Evolutionary conservation across 2,797 vertebrate species (phyloP).

Genomic region (Periophthalmus magnuspinnatus): DNA sequence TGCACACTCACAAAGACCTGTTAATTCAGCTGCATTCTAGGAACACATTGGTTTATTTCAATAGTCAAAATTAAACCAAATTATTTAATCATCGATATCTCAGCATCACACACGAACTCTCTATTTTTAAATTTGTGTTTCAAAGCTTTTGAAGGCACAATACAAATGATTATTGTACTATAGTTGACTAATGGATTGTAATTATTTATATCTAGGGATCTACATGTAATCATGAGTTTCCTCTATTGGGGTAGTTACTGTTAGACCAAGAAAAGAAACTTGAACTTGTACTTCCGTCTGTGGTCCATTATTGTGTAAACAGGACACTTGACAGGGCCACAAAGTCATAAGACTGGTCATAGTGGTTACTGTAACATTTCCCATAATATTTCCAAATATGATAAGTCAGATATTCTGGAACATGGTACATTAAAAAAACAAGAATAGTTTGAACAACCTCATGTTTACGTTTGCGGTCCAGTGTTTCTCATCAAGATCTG

Average conservation of each 20-base stretch:
- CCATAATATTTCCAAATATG: not conserved
- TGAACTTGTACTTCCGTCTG: slow-evolving; percentile 55
- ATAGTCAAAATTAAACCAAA: too few relatives aligned
- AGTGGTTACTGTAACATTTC: not conserved
- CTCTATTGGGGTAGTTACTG: not conserved
- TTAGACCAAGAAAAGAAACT: not conserved
- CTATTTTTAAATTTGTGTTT: too few relatives aligned
- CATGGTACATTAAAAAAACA: too few relatives aligned
- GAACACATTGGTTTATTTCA: too few relatives aligned
- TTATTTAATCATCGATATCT: not conserved
- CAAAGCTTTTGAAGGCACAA: not conserved
- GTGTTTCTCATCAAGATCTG: not conserved
- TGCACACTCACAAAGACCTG: not conserved
- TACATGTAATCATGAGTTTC: not conserved
- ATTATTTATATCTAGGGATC: not conserved
- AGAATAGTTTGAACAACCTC: not conserved
- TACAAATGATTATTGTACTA: not conserved
- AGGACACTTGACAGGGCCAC: slow-evolving; percentile 1
- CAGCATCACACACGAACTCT: too few relatives aligned
- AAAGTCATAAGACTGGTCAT: not conserved
- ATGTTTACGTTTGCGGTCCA: not conserved
- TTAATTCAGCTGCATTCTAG: not conserved
- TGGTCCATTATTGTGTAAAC: not conserved
- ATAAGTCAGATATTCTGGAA: not conserved
- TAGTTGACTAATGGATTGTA: not conserved